Evolutionary conservation across 2,113 vertebrate genomes (phyloP).

Genomic region (Paraplagusia blochii): DNA sequence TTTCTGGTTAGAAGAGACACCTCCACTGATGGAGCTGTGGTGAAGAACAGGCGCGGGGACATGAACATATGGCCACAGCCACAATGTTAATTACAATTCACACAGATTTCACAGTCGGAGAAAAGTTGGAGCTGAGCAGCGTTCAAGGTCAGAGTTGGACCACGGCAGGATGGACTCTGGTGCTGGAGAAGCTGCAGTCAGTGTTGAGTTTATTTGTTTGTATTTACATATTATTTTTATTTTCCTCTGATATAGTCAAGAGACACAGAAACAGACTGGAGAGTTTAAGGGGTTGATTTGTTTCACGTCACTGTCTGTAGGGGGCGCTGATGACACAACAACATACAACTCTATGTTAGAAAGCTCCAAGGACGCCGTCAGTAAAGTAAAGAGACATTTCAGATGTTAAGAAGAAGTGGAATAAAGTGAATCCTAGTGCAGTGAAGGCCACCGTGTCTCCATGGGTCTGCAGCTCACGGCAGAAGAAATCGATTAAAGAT

Average conservation of each 20-base stretch:
- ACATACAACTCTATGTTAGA: slow-evolving; percentile 19
- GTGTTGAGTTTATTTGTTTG: too few species aligned
- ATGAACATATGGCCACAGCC: slow-evolving; percentile 59
- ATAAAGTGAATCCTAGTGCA: slow-evolving; percentile 59
- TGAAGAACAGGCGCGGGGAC: slow-evolving; percentile 49
- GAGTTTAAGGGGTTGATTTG: too few species aligned
- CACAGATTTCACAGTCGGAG: slow-evolving; percentile 60
- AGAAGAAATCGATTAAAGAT: slow-evolving; percentile 62
- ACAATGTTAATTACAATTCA: slow-evolving; percentile 63
- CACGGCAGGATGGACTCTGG: slow-evolving; percentile 43
- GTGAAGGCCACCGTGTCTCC: too few species aligned
- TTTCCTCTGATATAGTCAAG: too few species aligned
- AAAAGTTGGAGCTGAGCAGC: slow-evolving; percentile 49
- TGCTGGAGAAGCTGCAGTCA: slow-evolving; percentile 28
- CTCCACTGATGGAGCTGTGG: slow-evolving; percentile 62
- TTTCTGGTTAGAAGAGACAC: slow-evolving; percentile 69
- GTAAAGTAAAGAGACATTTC: slow-evolving; percentile 49
- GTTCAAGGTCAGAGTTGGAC: slow-evolving; percentile 64
- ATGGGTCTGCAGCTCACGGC: slow-evolving; percentile 46
- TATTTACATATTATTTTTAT: too few species aligned
- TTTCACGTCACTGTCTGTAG: too few species aligned
- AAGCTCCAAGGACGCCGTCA: slow-evolving; percentile 38
- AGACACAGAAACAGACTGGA: too few species aligned
- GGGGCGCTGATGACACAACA: too few species aligned
- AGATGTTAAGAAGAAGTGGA: slow-evolving; percentile 52